Conservation (phyloP, 2,113 vertebrate genomes). For the Gopherus evgoodei region DNA sequence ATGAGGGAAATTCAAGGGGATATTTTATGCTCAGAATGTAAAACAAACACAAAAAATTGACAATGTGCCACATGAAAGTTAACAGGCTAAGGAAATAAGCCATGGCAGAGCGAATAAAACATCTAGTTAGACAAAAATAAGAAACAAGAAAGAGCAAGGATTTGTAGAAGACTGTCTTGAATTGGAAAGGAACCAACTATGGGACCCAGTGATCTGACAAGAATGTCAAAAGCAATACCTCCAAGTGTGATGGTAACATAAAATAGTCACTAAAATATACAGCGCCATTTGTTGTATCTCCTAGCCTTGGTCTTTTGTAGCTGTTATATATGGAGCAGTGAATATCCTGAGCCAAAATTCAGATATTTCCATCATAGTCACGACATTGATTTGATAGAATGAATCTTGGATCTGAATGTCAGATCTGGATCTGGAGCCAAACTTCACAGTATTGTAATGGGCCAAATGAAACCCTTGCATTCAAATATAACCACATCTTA, state of each 20-base stretch:
- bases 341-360: not conserved
- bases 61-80: not conserved
- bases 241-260: not conserved
- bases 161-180: not conserved
- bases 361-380: not conserved
- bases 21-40: not conserved
- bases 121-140: not conserved
- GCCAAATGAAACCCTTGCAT: rapidly evolving
- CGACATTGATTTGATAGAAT: not conserved
- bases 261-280: not conserved
- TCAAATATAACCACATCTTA: not conserved
- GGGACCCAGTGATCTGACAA: not conserved
- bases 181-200: not conserved
- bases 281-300: not conserved
- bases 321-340: not conserved
- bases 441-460: rapidly evolving
- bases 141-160: not conserved
- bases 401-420: not conserved
- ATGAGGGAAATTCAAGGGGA: not conserved
- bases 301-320: not conserved
- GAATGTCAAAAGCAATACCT: constrained; percentile 5
- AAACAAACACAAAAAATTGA: not conserved
- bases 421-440: not conserved
- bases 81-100: not conserved
- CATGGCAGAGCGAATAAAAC: not conserved